Evolutionary conservation across 2,888 invertebrate species (phyloP).

Genomic region (Chymomyza procnemis): DNA sequence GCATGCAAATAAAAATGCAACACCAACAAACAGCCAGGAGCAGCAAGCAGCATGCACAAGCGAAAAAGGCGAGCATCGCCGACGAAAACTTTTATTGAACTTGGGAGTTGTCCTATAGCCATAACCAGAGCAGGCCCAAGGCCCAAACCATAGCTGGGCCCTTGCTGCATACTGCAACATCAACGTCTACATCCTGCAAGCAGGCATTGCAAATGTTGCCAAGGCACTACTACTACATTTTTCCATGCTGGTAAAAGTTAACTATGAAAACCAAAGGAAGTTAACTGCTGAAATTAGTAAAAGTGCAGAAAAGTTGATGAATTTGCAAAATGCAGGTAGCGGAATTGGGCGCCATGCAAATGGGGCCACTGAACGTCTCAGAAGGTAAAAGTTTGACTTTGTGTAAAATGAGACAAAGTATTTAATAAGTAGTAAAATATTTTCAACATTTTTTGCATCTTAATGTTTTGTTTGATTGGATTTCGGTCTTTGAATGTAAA

Average conservation of each 20-base stretch:
- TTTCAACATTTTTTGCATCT: too few relatives aligned
- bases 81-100: constrained; percentile 73
- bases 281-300: constrained; percentile 77
- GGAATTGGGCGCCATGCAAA: background rate
- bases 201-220: constrained; percentile 47
- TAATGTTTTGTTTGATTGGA: too few relatives aligned
- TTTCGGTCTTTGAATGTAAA: too few relatives aligned
- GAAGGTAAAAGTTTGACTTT: background rate
- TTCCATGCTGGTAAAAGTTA: constrained; percentile 75
- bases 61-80: constrained; percentile 30
- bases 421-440: too few relatives aligned
- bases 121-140: background rate
- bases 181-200: background rate
- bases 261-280: constrained; percentile 77
- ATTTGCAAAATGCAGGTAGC: constrained; percentile 49
- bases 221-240: constrained; percentile 70
- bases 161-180: background rate
- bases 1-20: constrained; percentile 70
- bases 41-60: background rate
- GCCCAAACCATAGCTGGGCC: background rate
- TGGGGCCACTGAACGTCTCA: background rate
- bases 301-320: constrained; percentile 75
- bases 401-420: too few relatives aligned
- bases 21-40: constrained; percentile 8
- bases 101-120: constrained; percentile 51